These are phyloP conservation scores for Columba guinea DNA, from an alignment of 2,797 vertebrate genomes.

Conservation along the genomic window DNA sequence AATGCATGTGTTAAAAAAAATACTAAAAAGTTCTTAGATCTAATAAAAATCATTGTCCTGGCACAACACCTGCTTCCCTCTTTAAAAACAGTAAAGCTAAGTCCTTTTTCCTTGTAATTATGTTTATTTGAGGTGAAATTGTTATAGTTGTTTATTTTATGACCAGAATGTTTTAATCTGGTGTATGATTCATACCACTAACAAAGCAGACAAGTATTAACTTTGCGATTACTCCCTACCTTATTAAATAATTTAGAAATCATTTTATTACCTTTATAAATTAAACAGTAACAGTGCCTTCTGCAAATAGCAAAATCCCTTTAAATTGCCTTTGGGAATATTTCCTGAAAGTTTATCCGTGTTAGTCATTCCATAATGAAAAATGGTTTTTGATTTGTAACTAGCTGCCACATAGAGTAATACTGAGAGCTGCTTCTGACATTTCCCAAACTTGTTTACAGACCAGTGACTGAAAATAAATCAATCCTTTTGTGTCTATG, in stretches of 20 bases:
- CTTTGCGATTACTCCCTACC: conserved; percentile 4
- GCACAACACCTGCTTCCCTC: neutral
- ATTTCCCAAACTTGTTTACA: neutral
- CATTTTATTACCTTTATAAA: conserved; percentile 41
- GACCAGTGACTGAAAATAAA: neutral
- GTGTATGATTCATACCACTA: neutral
- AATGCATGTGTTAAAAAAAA: neutral
- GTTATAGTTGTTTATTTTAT: conserved; percentile 28
- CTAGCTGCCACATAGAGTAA: neutral
- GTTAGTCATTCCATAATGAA: neutral
- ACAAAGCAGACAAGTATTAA: conserved; percentile 15
- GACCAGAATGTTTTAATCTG: neutral
- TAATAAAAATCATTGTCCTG: neutral
- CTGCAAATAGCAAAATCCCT: neutral
- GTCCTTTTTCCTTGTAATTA: neutral
- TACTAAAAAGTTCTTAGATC: neutral
- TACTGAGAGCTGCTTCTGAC: neutral
- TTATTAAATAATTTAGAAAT: conserved; percentile 55
- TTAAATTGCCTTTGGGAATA: conserved; percentile 21
- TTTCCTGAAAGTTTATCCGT: conserved; percentile 7
- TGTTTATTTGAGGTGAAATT: conserved; percentile 15
- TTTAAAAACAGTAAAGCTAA: neutral
- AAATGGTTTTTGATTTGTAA: neutral
- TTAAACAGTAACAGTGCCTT: conserved; percentile 3
- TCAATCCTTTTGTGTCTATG: neutral